Conservation (phyloP, 2,797 vertebrate genomes). For the Pseudochaenichthys georgianus region DNA sequence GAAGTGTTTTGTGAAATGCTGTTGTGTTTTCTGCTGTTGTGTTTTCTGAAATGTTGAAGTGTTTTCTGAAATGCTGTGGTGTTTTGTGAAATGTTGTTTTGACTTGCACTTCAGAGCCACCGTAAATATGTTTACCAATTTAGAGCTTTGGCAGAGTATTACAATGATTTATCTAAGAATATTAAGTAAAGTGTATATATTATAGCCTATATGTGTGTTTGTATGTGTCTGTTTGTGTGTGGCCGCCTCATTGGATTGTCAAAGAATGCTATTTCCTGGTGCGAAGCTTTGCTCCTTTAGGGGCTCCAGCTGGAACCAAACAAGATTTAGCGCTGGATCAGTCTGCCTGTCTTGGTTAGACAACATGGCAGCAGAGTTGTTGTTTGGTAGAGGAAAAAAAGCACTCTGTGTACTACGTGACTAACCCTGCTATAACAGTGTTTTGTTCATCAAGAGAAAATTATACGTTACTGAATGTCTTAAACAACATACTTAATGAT, state of each 20-base stretch:
- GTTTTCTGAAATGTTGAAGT: too few species aligned
- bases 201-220: background rate
- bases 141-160: too few species aligned
- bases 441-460: slow-evolving; percentile 74
- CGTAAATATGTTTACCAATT: too few species aligned
- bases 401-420: slow-evolving; percentile 37
- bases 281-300: slow-evolving; percentile 26
- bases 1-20: too few species aligned
- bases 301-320: slow-evolving; percentile 47
- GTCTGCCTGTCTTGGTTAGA: slow-evolving; percentile 44
- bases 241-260: slow-evolving; percentile 18
- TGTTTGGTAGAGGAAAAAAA: slow-evolving; percentile 59
- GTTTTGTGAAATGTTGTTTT: too few species aligned
- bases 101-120: too few species aligned
- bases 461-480: slow-evolving; percentile 79
- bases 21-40: too few species aligned
- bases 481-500: slow-evolving; percentile 72
- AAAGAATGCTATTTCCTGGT: slow-evolving; percentile 46
- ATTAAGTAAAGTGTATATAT: too few species aligned
- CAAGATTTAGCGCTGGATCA: slow-evolving; percentile 41
- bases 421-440: slow-evolving; percentile 36
- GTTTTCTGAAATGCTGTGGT: too few species aligned
- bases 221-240: slow-evolving; percentile 28
- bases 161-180: too few species aligned
- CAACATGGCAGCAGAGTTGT: slow-evolving; percentile 51